phyloP scores from a whole-genome alignment of 1,140 invertebrate species.

The Lucilia cuprina region DNA sequence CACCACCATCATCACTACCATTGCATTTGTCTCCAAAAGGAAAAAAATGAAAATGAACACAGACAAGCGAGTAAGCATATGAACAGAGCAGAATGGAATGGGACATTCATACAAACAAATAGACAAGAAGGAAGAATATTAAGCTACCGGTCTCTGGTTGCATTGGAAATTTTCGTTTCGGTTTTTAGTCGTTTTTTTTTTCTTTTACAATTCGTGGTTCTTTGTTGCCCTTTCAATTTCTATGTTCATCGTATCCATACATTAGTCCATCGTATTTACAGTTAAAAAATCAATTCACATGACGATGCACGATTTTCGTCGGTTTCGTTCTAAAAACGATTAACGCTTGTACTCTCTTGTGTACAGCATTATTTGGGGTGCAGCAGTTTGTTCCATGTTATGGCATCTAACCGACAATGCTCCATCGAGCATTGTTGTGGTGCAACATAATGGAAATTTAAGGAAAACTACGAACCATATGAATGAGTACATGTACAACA shows the following conservation, averaged over 20 bases:
- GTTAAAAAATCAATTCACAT: conserved; percentile 36
- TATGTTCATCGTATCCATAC: not conserved
- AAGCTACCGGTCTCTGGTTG: not conserved
- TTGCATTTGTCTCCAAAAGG: conserved; percentile 1
- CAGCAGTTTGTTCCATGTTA: not conserved
- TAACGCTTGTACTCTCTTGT: not conserved
- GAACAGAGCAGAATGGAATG: too few species aligned
- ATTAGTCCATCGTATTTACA: not conserved
- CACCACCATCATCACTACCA: not conserved
- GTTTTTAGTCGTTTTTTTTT: not conserved
- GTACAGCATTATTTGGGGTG: not conserved
- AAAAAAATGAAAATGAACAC: not conserved
- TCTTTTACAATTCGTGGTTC: not conserved
- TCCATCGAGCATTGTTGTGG: not conserved
- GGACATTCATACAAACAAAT: not conserved
- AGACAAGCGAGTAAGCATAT: not conserved
- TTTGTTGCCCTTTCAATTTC: not conserved
- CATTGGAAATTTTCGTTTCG: conserved; percentile 13
- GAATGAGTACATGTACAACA: not conserved
- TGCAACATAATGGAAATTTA: not conserved
- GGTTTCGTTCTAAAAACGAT: conserved; percentile 16
- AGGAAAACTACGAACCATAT: not conserved
- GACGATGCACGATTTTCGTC: conserved; percentile 26
- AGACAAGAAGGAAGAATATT: not conserved
- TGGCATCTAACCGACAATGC: not conserved